Evolutionary conservation across 2,888 invertebrate species (phyloP), one percentile per base, ranked within the genome.

Genomic region (Parapristionchus giblindavisi): DNA sequence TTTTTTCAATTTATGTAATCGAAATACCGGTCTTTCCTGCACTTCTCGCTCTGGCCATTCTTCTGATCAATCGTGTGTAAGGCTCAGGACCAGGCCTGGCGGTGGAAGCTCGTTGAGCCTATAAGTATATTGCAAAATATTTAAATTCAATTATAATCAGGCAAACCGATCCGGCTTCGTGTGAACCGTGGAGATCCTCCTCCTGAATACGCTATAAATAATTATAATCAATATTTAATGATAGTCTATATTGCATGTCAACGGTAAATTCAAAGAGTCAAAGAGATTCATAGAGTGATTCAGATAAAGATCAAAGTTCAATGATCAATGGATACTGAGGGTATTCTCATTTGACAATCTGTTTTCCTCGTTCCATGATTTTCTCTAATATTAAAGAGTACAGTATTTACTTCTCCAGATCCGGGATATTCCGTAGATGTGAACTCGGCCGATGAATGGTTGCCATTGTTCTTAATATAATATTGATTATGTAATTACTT

Each of bases 11-110:
- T n/a, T n/a, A n/a, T n/a, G n/a, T n/a, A n/a, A n/a, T n/a, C n/a
- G n/a, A n/a, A n/a, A n/a, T n/a, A 56, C 56, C 56, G 14, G 56
- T 56, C 24, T 24, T 56, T 56, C 56, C 56, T 11, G 70, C 56
- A 54, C 56, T 56, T 40, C 43, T 43, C 1, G 70, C 70, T 38
- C 70, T 27, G 0, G 70, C 70, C 8, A 17, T 17, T 40, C 70
- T 43, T 40, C 70, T 32, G 29, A 71, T 71, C n/a, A 71, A 21
- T 40, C 70, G 40, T 29, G 70, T 71, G 56, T 71, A 71, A 32
- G 70, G 70, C 36, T 71, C 70, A 14, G 70, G 70, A 14, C 36
- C 56, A 21, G 70, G 56, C 36, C 24, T 36, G 34, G 70, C 2
- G 43, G 70, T 56, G 21, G 32, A n/a, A 36, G 43, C 27, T 29